A percentile compares a stretch with the other conserved stretches of the same genome.
phyloP scores from a whole-genome alignment of 2,888 invertebrate species.

The Drosophila mimica region DNA sequence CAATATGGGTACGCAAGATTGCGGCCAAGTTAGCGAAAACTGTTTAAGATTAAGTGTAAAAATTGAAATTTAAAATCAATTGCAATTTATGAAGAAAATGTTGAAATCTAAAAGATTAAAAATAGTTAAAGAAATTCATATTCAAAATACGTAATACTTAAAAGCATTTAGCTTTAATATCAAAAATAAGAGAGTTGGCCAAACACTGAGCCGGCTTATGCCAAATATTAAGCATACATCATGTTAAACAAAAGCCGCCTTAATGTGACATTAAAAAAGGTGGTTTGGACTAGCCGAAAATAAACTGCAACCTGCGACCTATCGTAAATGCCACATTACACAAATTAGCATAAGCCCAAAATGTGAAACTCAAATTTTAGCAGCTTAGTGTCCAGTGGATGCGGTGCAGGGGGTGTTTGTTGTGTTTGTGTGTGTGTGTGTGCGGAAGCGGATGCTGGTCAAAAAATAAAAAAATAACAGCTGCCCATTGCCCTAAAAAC shows the following conservation, averaged over 20 bases:
- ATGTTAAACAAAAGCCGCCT: slow-evolving; percentile 37
- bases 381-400: slow-evolving; percentile 46
- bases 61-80: neutral
- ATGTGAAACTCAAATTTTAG: slow-evolving; percentile 36
- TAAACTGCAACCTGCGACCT: slow-evolving; percentile 67
- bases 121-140: neutral
- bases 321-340: slow-evolving; percentile 60
- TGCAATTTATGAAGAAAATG: neutral
- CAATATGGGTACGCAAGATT: neutral
- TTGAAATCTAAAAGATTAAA: neutral
- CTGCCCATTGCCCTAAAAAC: slow-evolving; percentile 54
- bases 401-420: neutral
- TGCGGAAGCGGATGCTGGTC: slow-evolving; percentile 20
- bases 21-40: neutral
- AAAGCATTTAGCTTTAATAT: neutral
- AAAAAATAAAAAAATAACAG: slow-evolving; percentile 54
- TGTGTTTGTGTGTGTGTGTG: slow-evolving; percentile 17
- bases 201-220: slow-evolving; percentile 3
- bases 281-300: slow-evolving; percentile 57
- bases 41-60: neutral
- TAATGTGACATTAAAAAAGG: slow-evolving; percentile 65
- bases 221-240: slow-evolving; percentile 42
- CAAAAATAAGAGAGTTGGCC: neutral
- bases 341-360: slow-evolving; percentile 73
- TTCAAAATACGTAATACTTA: neutral